Conservation (phyloP, 2,888 invertebrate genomes). For the Gibbula magus region DNA sequence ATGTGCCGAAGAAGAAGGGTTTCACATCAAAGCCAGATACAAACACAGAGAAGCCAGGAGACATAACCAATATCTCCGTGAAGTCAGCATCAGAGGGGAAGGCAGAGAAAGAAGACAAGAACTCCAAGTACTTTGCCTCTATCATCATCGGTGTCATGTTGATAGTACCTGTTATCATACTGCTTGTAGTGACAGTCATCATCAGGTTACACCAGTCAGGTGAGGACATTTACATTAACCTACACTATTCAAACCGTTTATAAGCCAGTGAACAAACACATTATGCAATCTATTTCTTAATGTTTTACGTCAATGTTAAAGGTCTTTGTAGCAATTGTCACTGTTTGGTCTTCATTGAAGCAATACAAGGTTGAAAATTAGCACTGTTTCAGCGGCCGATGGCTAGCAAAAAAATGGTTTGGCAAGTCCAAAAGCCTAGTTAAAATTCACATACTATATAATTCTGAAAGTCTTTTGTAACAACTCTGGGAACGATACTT, state of each 20-base stretch:
- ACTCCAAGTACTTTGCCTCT: conserved; percentile 66
- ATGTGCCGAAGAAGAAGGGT: conserved; percentile 5
- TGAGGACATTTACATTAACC: too few species aligned
- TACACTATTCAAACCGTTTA: too few species aligned
- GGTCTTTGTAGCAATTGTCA: neutral
- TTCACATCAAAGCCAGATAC: neutral
- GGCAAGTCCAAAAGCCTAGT: too few species aligned
- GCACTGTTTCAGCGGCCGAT: too few species aligned
- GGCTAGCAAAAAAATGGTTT: too few species aligned
- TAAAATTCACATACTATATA: too few species aligned
- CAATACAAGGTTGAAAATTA: too few species aligned
- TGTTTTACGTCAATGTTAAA: neutral
- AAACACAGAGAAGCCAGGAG: neutral
- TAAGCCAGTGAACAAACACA: neutral
- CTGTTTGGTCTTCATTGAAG: neutral
- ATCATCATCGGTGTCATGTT: conserved; percentile 74
- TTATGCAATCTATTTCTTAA: neutral
- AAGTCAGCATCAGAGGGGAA: neutral
- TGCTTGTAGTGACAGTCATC: conserved; percentile 71
- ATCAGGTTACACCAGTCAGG: conserved; percentile 73
- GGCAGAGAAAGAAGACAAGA: conserved; percentile 18
- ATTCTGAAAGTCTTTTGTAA: too few species aligned
- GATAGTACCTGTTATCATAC: conserved; percentile 73
- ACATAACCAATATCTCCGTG: neutral
- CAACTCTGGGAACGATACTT: too few species aligned